Percentiles rank a stretch among this genome's conserved stretches.
These are phyloP conservation scores for Xylota segnis DNA, from an alignment of 2,888 invertebrate species.

Conservation along the genomic window DNA sequence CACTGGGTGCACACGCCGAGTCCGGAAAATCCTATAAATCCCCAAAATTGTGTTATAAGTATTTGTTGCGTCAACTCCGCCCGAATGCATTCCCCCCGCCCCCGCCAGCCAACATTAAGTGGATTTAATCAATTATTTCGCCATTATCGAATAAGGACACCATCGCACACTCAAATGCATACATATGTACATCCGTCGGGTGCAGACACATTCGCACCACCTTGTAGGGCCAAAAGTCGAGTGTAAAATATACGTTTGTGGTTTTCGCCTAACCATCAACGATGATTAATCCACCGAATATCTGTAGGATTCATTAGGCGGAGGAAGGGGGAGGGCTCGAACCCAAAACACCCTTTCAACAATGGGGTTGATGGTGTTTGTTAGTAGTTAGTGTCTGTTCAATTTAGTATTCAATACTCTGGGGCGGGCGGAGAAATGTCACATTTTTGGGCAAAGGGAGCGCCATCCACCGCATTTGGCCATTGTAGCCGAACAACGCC, in stretches of 20 bases:
- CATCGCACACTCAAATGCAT: neutral
- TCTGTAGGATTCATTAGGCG: conserved; percentile 43
- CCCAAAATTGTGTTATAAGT: conserved; percentile 63
- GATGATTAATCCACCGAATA: conserved; percentile 57
- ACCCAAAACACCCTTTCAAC: conserved; percentile 30
- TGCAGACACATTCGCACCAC: conserved; percentile 1
- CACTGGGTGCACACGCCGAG: conserved; percentile 3
- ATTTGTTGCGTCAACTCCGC: conserved; percentile 53
- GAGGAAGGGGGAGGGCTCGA: no score
- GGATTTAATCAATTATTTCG: conserved; percentile 74
- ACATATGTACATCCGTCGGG: neutral
- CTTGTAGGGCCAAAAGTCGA: conserved; percentile 61
- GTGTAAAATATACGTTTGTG: conserved; percentile 55
- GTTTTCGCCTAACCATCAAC: conserved; percentile 55
- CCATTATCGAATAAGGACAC: conserved; percentile 67
- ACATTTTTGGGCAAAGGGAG: conserved; percentile 20
- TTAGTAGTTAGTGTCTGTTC: conserved; percentile 35
- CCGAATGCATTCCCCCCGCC: conserved; percentile 36
- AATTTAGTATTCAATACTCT: conserved; percentile 53
- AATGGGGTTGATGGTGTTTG: conserved; percentile 24
- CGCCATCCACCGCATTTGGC: conserved; percentile 35
- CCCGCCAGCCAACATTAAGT: no score
- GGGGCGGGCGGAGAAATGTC: conserved; percentile 13
- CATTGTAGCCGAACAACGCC: conserved; percentile 38
- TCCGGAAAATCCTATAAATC: conserved; percentile 61